Conservation (phyloP, 1,140 invertebrate genomes). For the Pachyrhynchus sulphureomaculatus region DNA sequence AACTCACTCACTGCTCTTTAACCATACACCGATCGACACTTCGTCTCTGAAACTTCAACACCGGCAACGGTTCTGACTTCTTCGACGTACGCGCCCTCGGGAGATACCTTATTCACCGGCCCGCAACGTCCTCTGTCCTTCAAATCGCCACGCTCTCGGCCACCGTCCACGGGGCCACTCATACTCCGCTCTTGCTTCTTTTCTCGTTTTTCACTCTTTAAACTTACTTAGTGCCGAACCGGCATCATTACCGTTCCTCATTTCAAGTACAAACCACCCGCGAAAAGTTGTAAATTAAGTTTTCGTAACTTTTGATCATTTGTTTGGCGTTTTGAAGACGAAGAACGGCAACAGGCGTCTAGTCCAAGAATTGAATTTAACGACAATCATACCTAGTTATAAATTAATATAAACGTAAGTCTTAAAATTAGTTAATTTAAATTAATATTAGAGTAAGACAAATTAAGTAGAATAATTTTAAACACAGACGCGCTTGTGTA, state of each 20-base stretch:
- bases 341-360: conserved; percentile 48
- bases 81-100: conserved; percentile 7
- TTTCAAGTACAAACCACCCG: conserved; percentile 28
- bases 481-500: conserved; percentile 12
- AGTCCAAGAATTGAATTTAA: conserved; percentile 53
- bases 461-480: conserved; percentile 17
- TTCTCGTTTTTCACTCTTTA: conserved; percentile 10
- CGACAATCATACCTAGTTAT: conserved; percentile 48
- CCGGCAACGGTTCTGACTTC: conserved; percentile 1
- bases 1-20: conserved; percentile 39
- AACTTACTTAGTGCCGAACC: neutral
- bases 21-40: conserved; percentile 14
- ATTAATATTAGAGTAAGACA: conserved; percentile 27
- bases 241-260: conserved; percentile 10
- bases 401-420: conserved; percentile 25
- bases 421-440: conserved; percentile 36
- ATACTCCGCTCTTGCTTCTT: conserved; percentile 13
- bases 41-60: conserved; percentile 3
- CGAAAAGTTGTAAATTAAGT: conserved; percentile 29
- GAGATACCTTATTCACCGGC: neutral
- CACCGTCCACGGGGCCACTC: neutral
- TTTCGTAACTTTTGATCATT: conserved; percentile 24
- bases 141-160: conserved; percentile 25
- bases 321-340: conserved; percentile 49
- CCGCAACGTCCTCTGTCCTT: conserved; percentile 28